Conservation (phyloP, 2,888 invertebrate species). For the Acanthosepion lycidas region DNA sequence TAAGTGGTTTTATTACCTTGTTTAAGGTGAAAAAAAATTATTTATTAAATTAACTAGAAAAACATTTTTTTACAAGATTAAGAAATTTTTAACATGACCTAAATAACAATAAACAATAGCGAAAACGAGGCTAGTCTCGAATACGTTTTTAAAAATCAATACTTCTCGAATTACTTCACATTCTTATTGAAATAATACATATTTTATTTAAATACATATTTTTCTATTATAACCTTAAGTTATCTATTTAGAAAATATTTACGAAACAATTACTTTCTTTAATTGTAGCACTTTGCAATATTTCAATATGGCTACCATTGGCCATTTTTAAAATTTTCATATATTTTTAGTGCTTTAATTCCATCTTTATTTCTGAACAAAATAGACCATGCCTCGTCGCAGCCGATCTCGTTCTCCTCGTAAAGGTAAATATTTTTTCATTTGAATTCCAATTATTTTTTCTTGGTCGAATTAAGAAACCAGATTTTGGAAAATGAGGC, state of each 20-base stretch:
- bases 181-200: not conserved
- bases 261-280: not conserved
- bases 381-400: not conserved
- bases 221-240: not conserved
- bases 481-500: too few relatives aligned
- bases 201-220: not conserved
- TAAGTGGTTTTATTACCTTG: too few relatives aligned
- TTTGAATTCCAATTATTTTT: too few relatives aligned
- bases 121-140: not conserved
- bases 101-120: not conserved
- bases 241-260: not conserved
- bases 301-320: not conserved
- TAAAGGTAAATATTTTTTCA: slow-evolving; percentile 1
- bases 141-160: not conserved
- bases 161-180: not conserved
- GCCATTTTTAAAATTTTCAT: not conserved
- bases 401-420: slow-evolving; percentile 42
- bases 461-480: too few relatives aligned
- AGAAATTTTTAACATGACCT: too few relatives aligned
- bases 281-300: not conserved
- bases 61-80: too few relatives aligned
- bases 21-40: too few relatives aligned
- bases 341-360: not conserved
- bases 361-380: not conserved
- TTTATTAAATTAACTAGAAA: too few relatives aligned